Evolutionary conservation across 1,140 invertebrate genomes (phyloP), one percentile per base, ranked within the genome.

Genomic region (Microplitis mediator): DNA sequence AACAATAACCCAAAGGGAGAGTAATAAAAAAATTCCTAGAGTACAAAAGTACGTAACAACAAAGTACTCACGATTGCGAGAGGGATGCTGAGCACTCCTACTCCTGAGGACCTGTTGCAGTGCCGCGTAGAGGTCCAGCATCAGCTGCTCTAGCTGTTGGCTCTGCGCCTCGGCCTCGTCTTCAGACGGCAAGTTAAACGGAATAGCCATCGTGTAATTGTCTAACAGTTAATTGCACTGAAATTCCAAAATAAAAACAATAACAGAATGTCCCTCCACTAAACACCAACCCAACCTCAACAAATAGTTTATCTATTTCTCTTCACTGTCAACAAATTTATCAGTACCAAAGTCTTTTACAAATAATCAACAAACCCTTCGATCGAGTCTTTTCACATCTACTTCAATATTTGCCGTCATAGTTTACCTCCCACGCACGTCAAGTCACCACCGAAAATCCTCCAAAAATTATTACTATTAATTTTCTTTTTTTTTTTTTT

Each of bases 21-120:
- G 9, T 34, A n/a, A 4, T 13, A 58, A 63, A 64, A 35, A 58
- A 75, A 34, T 14, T 35, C 13, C 14, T 36, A 3, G 61, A 73
- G 4, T 56, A 71, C 23, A 23, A 23, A 23, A 23, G 23, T 23
- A 58, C 36, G 23, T 58, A 14, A 64, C 13, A 77, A 13, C 50
- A 39, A 65, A 16, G 56, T 80, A 87, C 86, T 87, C 78, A 86
- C 86, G 86, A 75, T 87, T 87, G 76, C 85, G 81, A 58, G 83
- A 83, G 50, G 84, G 80, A 75, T 86, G 83, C 35, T 86, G 85
- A 6, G 75, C 75, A 51, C 75, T 83, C 65, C 85, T 78, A 75
- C 77, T 83, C 9, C 85, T 78, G 16, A 86, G 80, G 68, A 85
- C 81, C 79, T 86, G 83, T 80, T 86, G 85, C 80, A 87, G 78